Evolutionary conservation across 2,888 invertebrate genomes (phyloP).

Genomic region (Lasioglossum pauxillum): DNA sequence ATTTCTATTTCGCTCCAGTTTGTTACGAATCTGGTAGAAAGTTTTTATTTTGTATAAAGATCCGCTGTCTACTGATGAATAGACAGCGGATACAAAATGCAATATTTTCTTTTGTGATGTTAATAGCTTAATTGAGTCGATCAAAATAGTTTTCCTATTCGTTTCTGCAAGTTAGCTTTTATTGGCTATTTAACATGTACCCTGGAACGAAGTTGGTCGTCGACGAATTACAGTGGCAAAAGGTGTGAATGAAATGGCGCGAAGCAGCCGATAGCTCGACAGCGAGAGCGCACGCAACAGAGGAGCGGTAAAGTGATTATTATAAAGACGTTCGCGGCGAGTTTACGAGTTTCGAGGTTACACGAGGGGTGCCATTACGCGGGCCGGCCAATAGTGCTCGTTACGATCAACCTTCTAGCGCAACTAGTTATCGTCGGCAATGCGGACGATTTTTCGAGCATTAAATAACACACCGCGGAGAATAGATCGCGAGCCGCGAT

Average conservation of each 20-base stretch:
- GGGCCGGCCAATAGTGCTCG: constrained; percentile 39
- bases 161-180: too few species aligned
- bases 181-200: too few species aligned
- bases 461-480: constrained; percentile 49
- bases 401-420: constrained; percentile 41
- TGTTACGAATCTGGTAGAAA: too few species aligned
- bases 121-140: too few species aligned
- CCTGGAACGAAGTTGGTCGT: not conserved
- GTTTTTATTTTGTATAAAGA: too few species aligned
- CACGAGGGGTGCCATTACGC: constrained; percentile 51
- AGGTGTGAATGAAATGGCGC: constrained; percentile 64
- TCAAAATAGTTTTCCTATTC: too few species aligned
- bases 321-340: constrained; percentile 74
- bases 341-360: constrained; percentile 70
- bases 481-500: constrained; percentile 24
- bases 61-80: too few species aligned
- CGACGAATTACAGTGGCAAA: not conserved
- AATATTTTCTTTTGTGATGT: too few species aligned
- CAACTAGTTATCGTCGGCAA: constrained; percentile 49
- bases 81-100: too few species aligned
- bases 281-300: not conserved
- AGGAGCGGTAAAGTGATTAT: constrained; percentile 67
- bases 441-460: constrained; percentile 39
- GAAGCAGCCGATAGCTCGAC: constrained; percentile 16
- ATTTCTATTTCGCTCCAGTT: too few species aligned